Base-by-base conservation (phyloP, 2,888 invertebrate species). In the Xestoiulus laeticollis region DNA sequence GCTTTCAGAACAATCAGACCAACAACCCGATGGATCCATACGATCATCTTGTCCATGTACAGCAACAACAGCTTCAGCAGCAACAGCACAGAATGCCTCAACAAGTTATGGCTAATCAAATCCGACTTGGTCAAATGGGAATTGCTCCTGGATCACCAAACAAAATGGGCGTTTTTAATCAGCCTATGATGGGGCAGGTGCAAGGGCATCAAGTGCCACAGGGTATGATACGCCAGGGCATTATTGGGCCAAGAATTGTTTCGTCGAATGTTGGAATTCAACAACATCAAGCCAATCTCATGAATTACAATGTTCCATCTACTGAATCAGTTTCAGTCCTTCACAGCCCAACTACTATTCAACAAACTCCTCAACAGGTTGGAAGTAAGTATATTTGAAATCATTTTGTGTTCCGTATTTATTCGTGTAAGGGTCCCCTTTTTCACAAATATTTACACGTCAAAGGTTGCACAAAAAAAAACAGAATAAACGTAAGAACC, bases 31-130 rank as follows among this genome's bases (percentile, higher is more conserved):
- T 92, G 3, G 91, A 92, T 89, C 91, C 92, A 3, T 93, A 93
- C 90, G 93, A 93, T 89, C 92, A 93, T 89, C 90, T 93, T 85
- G 93, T 93, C 30, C 89, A 89, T 78, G n/a, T 83, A 48, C 89
- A 89, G 22, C 88, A 59, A 68, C 87, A 87, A 83, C 91, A 91
- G n/a, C 91, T 92, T 85, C 90, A 92, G 14, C 92, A 91, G 89
- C 88, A 89, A 59, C 89, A 87, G 85, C 89, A 44, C 26, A 83
- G 85, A 19, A 87, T 87, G 43, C 59, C 83, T 19, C 87, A 87
- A 38, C 89, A 88, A 44, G 88, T 86, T 68, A 89, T 88, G 88
- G 88, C 30, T 78, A 26, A 12, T 78, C 78, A 78, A 78, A 30
- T 78, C 78, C 26, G 88, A 78, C 86, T 87, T 32, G 86, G 88